Percentiles rank a stretch among this genome's conserved stretches.
Evolutionary conservation across 2,113 vertebrate genomes (phyloP).

Genomic region (Sterna hirundo): DNA sequence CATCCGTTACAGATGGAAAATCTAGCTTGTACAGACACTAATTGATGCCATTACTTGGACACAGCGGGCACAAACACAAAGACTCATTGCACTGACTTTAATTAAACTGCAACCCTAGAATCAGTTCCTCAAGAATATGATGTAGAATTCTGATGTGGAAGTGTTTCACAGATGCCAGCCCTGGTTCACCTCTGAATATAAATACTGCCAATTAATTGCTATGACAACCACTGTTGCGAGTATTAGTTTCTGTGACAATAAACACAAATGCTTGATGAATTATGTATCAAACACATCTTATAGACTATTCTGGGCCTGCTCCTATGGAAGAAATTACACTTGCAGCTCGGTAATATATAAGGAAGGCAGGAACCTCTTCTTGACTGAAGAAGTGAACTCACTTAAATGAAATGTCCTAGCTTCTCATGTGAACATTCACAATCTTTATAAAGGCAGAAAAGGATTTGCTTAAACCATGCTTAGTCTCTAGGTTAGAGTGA

Average conservation of each 20-base stretch:
- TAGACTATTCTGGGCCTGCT: neutral
- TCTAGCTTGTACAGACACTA: neutral
- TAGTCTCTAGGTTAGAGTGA: neutral
- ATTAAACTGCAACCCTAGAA: neutral
- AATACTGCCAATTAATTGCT: neutral
- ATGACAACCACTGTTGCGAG: neutral
- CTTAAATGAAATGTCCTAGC: neutral
- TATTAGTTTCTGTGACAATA: neutral
- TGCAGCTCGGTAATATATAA: neutral
- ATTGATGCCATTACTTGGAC: neutral
- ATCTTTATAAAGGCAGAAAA: neutral
- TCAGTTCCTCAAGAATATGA: neutral
- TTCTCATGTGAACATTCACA: neutral
- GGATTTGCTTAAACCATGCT: neutral
- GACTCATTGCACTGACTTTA: neutral
- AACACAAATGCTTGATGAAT: neutral
- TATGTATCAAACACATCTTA: neutral
- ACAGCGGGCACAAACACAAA: neutral
- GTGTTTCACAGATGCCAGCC: neutral
- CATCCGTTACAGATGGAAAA: neutral
- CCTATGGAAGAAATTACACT: neutral
- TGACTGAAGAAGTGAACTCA: neutral
- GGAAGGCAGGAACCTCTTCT: neutral
- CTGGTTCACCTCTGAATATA: neutral
- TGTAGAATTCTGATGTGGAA: neutral